Evolutionary conservation across 1,140 invertebrate species (phyloP), one percentile per base, ranked within the genome.

Genomic region (Hycleus phaleratus): DNA sequence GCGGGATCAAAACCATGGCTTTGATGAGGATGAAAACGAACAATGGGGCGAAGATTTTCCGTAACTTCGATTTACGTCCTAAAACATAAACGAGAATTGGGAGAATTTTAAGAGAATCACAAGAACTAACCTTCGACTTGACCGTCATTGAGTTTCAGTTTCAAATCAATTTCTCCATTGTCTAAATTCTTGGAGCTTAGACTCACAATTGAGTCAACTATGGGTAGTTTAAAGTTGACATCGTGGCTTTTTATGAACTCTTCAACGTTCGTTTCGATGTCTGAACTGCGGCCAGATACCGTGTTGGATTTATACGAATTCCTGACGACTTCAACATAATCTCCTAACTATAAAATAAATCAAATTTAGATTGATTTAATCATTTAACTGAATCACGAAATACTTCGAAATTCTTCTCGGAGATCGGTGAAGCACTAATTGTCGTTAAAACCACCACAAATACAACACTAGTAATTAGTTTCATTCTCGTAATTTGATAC

Each of bases 41-140:
- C 62, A 91, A 86, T 47, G 88, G 88, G 61, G 88, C 82, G 69
- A 89, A 81, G 76, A 90, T 85, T 74, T 88, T 90, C 78, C 86
- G 87, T 64, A 91, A 77, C 74, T 89, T 89, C 55, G 85, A 85
- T 73, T 71, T 70, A 67, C 86, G 82, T 4, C 83, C 80, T 73
- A 76, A 77, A 63, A 78, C 79, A 64, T 81, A 78, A 57, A 24
- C 11, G 4, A 51, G 10, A 24, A 45, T 51, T 44, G 43, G 40
- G 11, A 43, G 38, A 49, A 52, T 3, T 39, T 42, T 8, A 6
- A n/a, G 10, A 42, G 10, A 8, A 32, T 32, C 32, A 7, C 1
- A 32, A 5, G 5, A 8, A 46, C 18, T 46, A 64, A 70, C 68
- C 67, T 75, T 73, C 70, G 62, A 75, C 81, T 66, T 81, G 78